Conservation (phyloP, 2,888 invertebrate genomes). For the Trissonchulus sp. region DNA sequence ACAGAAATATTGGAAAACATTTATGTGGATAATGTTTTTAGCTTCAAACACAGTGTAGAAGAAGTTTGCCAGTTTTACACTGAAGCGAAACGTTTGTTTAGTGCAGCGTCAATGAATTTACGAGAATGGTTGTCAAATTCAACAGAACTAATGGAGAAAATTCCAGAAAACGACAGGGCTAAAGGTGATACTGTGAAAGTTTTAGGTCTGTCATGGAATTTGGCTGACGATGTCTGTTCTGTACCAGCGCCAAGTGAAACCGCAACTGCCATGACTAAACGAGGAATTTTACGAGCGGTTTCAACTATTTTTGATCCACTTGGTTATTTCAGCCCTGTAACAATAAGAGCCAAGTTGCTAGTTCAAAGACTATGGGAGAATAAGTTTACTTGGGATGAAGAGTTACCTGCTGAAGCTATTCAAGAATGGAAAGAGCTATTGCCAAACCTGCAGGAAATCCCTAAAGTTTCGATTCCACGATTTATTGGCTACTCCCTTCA, state of each 20-base stretch:
- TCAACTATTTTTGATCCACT: slow-evolving; percentile 37
- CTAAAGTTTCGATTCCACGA: too few species aligned
- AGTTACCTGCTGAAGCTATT: slow-evolving; percentile 28
- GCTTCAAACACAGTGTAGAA: neutral
- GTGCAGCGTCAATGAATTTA: slow-evolving; percentile 16
- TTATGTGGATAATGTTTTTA: too few species aligned
- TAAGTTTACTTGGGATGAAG: slow-evolving; percentile 40
- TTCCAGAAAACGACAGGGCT: too few species aligned
- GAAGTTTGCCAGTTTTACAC: slow-evolving; percentile 25
- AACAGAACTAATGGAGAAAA: neutral
- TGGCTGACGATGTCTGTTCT: too few species aligned
- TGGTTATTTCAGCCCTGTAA: too few species aligned
- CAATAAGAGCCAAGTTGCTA: too few species aligned
- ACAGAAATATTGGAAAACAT: slow-evolving; percentile 35
- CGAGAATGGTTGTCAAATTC: slow-evolving; percentile 25
- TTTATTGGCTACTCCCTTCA: too few species aligned
- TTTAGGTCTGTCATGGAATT: slow-evolving; percentile 4
- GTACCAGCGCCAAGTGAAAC: too few species aligned
- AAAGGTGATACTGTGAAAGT: neutral
- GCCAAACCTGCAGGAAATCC: too few species aligned
- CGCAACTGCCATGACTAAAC: too few species aligned
- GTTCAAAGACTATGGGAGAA: slow-evolving; percentile 38
- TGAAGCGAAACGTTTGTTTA: slow-evolving; percentile 31
- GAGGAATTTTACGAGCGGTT: slow-evolving; percentile 34
- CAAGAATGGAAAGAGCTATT: too few species aligned